Conservation (phyloP, 2,888 invertebrate species). For the Pocota personata region DNA sequence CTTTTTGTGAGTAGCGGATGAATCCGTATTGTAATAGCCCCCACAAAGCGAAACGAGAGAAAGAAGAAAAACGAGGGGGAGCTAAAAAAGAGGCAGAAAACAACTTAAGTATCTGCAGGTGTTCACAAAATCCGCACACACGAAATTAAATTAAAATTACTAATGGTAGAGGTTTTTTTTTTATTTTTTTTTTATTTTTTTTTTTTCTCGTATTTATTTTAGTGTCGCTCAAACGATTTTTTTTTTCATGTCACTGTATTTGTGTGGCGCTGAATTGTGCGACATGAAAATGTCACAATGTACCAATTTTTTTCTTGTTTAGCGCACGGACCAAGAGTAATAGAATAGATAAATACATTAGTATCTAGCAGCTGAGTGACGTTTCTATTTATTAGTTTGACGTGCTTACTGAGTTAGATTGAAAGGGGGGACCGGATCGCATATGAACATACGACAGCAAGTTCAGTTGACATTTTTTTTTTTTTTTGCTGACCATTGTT, state of each 20-base stretch:
- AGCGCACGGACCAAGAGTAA: not conserved
- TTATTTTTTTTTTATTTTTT: constrained; percentile 18
- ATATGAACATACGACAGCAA: constrained; percentile 10
- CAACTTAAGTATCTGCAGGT: constrained; percentile 83
- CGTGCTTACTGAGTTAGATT: constrained; percentile 20
- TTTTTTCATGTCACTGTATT: constrained; percentile 20
- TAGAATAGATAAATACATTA: constrained; percentile 35
- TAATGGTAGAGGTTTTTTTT: constrained; percentile 59
- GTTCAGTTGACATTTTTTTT: not conserved
- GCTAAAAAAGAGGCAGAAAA: constrained; percentile 77
- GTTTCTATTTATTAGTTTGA: constrained; percentile 36
- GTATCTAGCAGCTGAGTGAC: constrained; percentile 34
- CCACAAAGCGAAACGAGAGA: constrained; percentile 61
- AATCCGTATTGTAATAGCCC: constrained; percentile 57
- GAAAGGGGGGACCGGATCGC: not conserved
- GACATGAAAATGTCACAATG: constrained; percentile 68
- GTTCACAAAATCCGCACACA: constrained; percentile 79
- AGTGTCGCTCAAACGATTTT: constrained; percentile 48
- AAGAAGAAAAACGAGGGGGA: constrained; percentile 67
- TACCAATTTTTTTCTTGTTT: constrained; percentile 17
- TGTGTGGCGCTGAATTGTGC: constrained; percentile 63
- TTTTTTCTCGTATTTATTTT: constrained; percentile 53
- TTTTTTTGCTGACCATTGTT: not conserved
- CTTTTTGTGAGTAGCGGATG: constrained; percentile 49
- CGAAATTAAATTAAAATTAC: constrained; percentile 74